Conservation (phyloP, 2,113 vertebrate genomes). For the Pseudolaguvia tuberculata region DNA sequence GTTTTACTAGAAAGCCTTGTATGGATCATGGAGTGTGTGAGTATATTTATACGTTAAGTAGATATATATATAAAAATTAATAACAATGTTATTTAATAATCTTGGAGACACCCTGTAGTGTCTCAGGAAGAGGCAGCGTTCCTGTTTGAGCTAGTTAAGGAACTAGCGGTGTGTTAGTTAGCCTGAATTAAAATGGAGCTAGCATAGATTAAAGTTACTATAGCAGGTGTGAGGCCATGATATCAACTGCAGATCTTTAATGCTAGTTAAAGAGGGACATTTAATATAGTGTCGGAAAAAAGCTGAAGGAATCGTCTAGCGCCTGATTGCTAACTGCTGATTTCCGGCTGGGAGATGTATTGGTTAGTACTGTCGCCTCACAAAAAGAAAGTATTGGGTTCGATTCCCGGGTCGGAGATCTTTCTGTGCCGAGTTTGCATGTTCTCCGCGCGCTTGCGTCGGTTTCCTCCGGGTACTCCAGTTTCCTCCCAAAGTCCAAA, state of each 20-base stretch:
- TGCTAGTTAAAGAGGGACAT: background rate
- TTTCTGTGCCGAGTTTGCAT: too few relatives aligned
- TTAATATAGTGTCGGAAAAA: background rate
- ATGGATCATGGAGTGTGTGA: conserved; percentile 51
- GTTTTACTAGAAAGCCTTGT: background rate
- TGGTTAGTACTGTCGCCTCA: too few relatives aligned
- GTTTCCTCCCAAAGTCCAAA: too few relatives aligned
- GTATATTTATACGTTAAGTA: background rate
- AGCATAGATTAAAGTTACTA: background rate
- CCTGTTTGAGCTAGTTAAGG: background rate
- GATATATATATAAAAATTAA: background rate
- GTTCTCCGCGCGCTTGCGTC: too few relatives aligned
- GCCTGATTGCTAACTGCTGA: background rate
- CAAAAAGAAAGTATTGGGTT: too few relatives aligned
- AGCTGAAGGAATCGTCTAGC: background rate
- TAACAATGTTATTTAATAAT: background rate
- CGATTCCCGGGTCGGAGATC: too few relatives aligned
- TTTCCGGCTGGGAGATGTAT: background rate
- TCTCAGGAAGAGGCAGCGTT: background rate
- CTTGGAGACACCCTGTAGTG: background rate
- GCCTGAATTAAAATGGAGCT: background rate
- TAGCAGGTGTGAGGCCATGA: background rate
- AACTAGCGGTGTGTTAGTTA: background rate
- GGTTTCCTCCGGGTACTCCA: too few relatives aligned
- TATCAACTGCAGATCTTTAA: background rate